A percentile compares a stretch with the other conserved stretches of the same genome.
Evolutionary conservation across 2,888 invertebrate genomes (phyloP).

Genomic region (Macrosiphum euphorbiae): DNA sequence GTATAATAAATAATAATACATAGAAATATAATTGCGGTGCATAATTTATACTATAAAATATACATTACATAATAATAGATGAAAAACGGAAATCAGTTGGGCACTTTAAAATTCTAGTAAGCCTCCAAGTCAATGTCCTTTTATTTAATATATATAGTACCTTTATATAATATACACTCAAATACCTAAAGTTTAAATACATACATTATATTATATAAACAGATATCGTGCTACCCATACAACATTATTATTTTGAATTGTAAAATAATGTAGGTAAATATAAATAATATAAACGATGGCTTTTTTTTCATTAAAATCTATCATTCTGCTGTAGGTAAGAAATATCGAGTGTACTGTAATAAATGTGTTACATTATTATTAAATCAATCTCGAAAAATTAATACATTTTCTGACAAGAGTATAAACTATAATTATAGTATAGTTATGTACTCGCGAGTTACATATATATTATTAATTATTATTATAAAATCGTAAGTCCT

Average conservation of each 20-base stretch:
- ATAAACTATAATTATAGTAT: no score
- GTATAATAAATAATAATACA: slow-evolving; percentile 37
- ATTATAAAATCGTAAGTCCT: no score
- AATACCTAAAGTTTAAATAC: not conserved
- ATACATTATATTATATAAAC: not conserved
- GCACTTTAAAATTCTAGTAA: not conserved
- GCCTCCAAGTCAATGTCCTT: not conserved
- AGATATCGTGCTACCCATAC: no score
- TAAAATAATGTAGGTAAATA: not conserved
- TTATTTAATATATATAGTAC: no score
- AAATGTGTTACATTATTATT: not conserved
- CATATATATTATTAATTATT: no score
- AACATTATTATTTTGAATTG: not conserved
- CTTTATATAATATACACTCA: not conserved
- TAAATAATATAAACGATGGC: not conserved
- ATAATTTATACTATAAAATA: not conserved
- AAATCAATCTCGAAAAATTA: no score
- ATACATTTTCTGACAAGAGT: no score
- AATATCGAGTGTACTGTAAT: not conserved
- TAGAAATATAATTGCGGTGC: not conserved
- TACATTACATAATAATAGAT: slow-evolving; percentile 9
- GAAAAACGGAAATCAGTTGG: slow-evolving; percentile 31
- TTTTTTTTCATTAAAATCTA: no score
- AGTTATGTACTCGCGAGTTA: no score
- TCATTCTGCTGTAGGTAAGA: not conserved